Evolutionary conservation across 37 sponge, comb jelly and placozoan species (phyloP).

Genomic region (Diacarnus erythraeanus): DNA sequence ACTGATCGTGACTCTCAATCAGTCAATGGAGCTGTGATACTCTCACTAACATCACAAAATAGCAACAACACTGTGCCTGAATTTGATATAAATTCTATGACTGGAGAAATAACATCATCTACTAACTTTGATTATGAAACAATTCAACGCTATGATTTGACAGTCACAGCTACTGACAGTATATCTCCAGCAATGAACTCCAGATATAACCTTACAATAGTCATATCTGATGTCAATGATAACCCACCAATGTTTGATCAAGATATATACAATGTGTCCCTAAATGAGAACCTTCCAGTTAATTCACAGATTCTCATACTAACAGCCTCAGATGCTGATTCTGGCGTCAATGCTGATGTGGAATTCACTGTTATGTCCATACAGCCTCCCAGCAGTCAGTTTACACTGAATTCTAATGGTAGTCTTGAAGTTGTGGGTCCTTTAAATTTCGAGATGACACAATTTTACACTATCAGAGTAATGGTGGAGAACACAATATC

Average conservation of each 20-base stretch:
- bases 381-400: neutral
- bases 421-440: slow-evolving; percentile 2
- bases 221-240: slow-evolving; percentile 43
- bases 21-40: slow-evolving; percentile 3
- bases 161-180: slow-evolving; percentile 46
- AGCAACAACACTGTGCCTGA: neutral
- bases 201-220: neutral
- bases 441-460: slow-evolving; percentile 33
- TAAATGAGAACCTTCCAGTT: slow-evolving; percentile 28
- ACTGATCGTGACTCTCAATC: slow-evolving; percentile 4
- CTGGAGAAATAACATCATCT: slow-evolving; percentile 23
- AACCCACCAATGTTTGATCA: slow-evolving; percentile 52
- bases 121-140: slow-evolving; percentile 26
- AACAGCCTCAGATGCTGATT: slow-evolving; percentile 25
- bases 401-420: slow-evolving; percentile 28
- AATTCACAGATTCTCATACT: slow-evolving; percentile 14
- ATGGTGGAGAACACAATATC: slow-evolving; percentile 14
- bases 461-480: slow-evolving; percentile 10
- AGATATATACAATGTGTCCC: neutral
- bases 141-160: slow-evolving; percentile 17
- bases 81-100: slow-evolving; percentile 12
- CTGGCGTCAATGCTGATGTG: slow-evolving; percentile 28
- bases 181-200: slow-evolving; percentile 55
- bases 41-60: neutral
- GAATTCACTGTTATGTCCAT: slow-evolving; percentile 4